Conservation (phyloP, 1,140 invertebrate genomes). For the Amyelois transitella region DNA sequence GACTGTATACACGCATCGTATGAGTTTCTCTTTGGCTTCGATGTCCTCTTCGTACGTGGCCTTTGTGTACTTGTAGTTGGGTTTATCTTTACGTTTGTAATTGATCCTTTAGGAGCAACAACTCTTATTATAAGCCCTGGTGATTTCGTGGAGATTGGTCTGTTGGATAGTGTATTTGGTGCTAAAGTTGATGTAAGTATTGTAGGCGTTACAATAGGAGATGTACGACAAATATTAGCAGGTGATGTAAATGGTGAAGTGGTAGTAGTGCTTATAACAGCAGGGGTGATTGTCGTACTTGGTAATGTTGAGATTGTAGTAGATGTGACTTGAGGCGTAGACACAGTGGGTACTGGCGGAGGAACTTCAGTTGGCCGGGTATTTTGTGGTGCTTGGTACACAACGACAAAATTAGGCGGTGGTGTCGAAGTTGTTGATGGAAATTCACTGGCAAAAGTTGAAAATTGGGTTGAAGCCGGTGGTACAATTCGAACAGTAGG, state of each 20-base stretch:
- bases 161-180: not conserved
- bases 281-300: not conserved
- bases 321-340: not conserved
- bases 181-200: not conserved
- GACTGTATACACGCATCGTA: slow-evolving; percentile 48
- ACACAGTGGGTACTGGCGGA: not conserved
- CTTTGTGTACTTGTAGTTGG: slow-evolving; percentile 30
- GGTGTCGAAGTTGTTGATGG: slow-evolving; percentile 6
- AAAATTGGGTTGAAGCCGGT: not conserved
- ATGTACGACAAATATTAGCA: not conserved
- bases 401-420: not conserved
- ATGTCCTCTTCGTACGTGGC: slow-evolving; percentile 34
- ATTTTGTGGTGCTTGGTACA: not conserved
- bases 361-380: not conserved
- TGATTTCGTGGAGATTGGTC: not conserved
- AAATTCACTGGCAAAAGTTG: not conserved
- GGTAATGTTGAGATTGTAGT: not conserved
- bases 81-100: slow-evolving; percentile 45
- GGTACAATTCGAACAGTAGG: slow-evolving; percentile 1
- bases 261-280: not conserved
- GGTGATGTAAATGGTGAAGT: not conserved
- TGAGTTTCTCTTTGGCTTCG: slow-evolving; percentile 36
- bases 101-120: slow-evolving; percentile 35
- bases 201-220: not conserved
- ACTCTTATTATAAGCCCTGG: slow-evolving; percentile 40